Conservation (phyloP, 2,113 vertebrate species). For the Benitochromis conjunctus region DNA sequence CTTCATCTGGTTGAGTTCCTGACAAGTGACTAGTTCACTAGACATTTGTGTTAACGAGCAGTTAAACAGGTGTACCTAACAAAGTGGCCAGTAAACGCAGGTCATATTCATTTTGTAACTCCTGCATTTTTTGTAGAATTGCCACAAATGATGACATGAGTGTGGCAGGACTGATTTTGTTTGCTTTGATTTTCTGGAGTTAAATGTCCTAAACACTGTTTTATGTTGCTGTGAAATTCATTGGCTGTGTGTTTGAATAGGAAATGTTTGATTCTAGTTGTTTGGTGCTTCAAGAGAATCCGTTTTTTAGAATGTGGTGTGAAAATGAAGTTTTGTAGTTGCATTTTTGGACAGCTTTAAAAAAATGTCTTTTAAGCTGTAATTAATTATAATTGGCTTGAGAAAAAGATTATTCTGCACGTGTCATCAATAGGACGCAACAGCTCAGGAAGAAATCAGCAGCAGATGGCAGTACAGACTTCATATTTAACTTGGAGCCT, state of each 20-base stretch:
- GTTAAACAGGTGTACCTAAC: neutral
- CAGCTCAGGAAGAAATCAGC: neutral
- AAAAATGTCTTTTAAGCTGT: neutral
- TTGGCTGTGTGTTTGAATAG: neutral
- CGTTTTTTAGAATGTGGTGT: neutral
- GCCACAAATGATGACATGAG: neutral
- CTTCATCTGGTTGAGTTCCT: neutral
- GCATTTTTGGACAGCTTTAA: neutral
- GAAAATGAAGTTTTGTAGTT: neutral
- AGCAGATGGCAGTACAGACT: constrained; percentile 62
- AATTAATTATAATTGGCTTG: neutral
- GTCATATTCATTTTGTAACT: neutral
- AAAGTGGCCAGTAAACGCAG: neutral
- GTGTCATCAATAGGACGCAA: neutral
- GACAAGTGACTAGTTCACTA: neutral
- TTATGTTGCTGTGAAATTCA: neutral
- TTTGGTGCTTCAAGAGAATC: neutral
- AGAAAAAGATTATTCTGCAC: neutral
- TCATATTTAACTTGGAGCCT: neutral
- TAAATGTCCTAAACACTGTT: neutral
- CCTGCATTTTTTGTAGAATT: neutral
- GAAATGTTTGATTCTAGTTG: neutral
- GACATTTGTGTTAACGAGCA: neutral
- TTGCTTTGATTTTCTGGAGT: neutral
- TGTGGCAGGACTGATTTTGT: neutral